Evolutionary conservation across 2,888 invertebrate species (phyloP), one percentile per base, ranked within the genome.

Genomic region (Tachina grossa): DNA sequence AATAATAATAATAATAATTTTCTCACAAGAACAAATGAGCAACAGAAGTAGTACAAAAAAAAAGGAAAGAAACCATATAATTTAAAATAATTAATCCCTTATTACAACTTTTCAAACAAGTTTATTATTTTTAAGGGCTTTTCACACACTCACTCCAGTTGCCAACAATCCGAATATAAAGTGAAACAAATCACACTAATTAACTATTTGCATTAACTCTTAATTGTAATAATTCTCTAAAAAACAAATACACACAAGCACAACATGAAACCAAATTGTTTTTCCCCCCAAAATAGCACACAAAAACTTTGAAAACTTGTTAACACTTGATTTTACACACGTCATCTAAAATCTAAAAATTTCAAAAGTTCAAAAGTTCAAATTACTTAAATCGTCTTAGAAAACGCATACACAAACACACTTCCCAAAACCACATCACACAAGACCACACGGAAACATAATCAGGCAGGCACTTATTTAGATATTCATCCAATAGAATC

Each of bases 341-440:
- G 69, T 72, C 72, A 85, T 51, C 66, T 41, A 72, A 63, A 66
- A 77, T 75, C 61, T 39, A 55, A 83, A 72, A 74, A 85, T 83
- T 85, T 85, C 85, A 85, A 75, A 74, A 85, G 85, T 85, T 85
- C 85, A 85, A 75, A 85, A 81, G 85, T 85, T 85, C 85, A 83
- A 66, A 85, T 66, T 80, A 55, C 66, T 83, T 72, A 85, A 85
- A 80, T 80, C 83, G 79, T 85, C 85, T 85, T 83, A 85, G 75
- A 72, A 85, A 79, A 71, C 22, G 16, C 10, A 69, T 19, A 47
- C 55, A 9, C 10, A 69, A 16, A 47, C 55, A 9, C 43, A 41
- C 51, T 31, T 39, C 47, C 71, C 59, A 9, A 83, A 78, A 74
- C 77, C 77, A 83, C 83, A 78, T 66, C 72, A 83, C 43, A 74